Conservation (phyloP, 2,113 vertebrate genomes). For the Nothobranchius furzeri region DNA sequence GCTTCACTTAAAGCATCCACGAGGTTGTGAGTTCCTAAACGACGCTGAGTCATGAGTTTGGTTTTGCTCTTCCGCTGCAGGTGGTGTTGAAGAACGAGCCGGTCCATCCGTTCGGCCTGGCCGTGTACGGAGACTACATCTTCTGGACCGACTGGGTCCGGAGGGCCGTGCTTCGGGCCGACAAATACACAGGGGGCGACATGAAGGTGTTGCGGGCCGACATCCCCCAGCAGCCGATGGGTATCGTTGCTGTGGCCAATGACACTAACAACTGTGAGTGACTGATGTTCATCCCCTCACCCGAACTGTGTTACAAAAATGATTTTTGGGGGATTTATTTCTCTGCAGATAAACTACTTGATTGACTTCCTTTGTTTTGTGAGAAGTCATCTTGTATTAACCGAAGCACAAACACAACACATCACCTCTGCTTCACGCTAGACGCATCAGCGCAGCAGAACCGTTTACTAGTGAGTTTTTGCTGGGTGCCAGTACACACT, state of each 20-base stretch:
- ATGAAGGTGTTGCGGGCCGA: slow-evolving; percentile 95
- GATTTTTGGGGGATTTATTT: too few relatives aligned
- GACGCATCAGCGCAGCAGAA: too few relatives aligned
- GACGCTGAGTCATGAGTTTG: background rate
- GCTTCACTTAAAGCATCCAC: too few relatives aligned
- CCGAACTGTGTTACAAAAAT: too few relatives aligned
- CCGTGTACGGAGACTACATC: slow-evolving; percentile 94
- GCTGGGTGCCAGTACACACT: too few relatives aligned
- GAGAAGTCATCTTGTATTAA: too few relatives aligned
- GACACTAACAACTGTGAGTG: slow-evolving; percentile 98
- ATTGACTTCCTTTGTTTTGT: too few relatives aligned
- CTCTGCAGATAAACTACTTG: too few relatives aligned
- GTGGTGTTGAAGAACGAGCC: slow-evolving; percentile 96
- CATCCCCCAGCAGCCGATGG: slow-evolving; percentile 99
- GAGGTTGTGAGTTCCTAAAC: slow-evolving; percentile 3
- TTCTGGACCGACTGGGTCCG: slow-evolving; percentile 99
- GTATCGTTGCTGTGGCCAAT: slow-evolving; percentile 95
- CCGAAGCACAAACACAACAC: too few relatives aligned
- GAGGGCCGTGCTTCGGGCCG: slow-evolving; percentile 91
- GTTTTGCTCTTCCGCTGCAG: slow-evolving; percentile 68
- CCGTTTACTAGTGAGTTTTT: too few relatives aligned
- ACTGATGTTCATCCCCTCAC: background rate
- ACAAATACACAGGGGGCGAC: slow-evolving; percentile 92
- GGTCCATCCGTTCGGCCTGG: slow-evolving; percentile 94
- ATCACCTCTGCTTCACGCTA: too few relatives aligned